A percentile compares a stretch with the other conserved stretches of the same genome.
phyloP scores from a whole-genome alignment of 1,140 invertebrate species.

The Dysdera silvatica region DNA sequence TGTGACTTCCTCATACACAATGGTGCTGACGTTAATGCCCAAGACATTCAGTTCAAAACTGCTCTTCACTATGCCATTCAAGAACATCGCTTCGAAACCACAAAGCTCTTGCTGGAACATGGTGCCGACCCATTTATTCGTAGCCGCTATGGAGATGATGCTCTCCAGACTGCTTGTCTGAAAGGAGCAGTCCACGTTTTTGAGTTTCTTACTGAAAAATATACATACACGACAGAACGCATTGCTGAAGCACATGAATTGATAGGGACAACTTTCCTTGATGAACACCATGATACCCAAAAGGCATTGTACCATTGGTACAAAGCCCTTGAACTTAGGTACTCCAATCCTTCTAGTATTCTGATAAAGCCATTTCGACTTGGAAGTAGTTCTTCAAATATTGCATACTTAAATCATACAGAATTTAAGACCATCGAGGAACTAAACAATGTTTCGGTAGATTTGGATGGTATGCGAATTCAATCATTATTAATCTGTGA shows the following conservation, averaged over 20 bases:
- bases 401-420: conserved; percentile 52
- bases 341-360: conserved; percentile 17
- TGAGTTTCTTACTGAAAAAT: conserved; percentile 58
- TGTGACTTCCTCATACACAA: conserved; percentile 66
- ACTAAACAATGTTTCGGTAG: conserved; percentile 59
- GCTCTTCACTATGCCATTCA: conserved; percentile 90
- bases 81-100: conserved; percentile 76
- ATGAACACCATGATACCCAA: conserved; percentile 62
- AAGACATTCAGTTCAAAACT: conserved; percentile 82
- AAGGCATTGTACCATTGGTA: conserved; percentile 52
- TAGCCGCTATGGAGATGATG: conserved; percentile 79
- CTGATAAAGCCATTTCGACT: conserved; percentile 14
- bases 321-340: conserved; percentile 46
- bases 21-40: conserved; percentile 71
- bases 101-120: conserved; percentile 66
- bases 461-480: conserved; percentile 70
- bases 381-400: no score
- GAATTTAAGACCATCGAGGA: conserved; percentile 66
- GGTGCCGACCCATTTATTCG: conserved; percentile 56
- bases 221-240: conserved; percentile 56
- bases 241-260: conserved; percentile 75
- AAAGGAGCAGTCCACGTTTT: conserved; percentile 78
- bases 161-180: conserved; percentile 77
- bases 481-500: conserved; percentile 75
- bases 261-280: conserved; percentile 72